These are phyloP conservation scores for Melanotaenia maccullochi DNA, from an alignment of 2,797 vertebrate species.

Conservation along the genomic window DNA sequence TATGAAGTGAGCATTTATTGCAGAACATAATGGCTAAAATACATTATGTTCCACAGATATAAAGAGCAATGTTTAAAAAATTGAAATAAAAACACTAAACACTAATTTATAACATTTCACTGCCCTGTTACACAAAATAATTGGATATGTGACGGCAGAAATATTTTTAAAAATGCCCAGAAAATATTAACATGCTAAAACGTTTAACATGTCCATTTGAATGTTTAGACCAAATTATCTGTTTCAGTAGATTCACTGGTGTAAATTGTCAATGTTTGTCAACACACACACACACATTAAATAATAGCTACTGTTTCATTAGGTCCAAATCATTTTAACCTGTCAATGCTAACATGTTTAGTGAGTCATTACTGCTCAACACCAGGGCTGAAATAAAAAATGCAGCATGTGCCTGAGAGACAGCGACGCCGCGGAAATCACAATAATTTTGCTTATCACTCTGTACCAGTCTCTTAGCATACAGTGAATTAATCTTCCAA, in stretches of 20 bases:
- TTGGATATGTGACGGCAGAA: no score
- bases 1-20: background rate
- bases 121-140: no score
- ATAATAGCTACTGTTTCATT: no score
- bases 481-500: conserved; percentile 74
- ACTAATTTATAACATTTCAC: no score
- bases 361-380: conserved; percentile 28
- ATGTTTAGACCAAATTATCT: no score
- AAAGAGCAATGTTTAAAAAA: background rate
- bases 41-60: background rate
- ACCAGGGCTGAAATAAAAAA: conserved; percentile 31
- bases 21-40: background rate
- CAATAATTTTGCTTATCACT: conserved; percentile 67
- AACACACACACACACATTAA: no score
- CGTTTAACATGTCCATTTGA: no score
- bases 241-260: no score
- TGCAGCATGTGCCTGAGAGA: conserved; percentile 46
- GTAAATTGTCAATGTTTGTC: no score
- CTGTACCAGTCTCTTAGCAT: conserved; percentile 54
- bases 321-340: background rate
- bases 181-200: no score
- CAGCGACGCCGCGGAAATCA: conserved; percentile 44
- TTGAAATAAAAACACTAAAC: background rate
- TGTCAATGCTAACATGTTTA: background rate
- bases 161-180: no score